A percentile compares a stretch with the other conserved stretches of the same genome.
Conservation (phyloP, 2,888 invertebrate species). For the Zygaena filipendulae region DNA sequence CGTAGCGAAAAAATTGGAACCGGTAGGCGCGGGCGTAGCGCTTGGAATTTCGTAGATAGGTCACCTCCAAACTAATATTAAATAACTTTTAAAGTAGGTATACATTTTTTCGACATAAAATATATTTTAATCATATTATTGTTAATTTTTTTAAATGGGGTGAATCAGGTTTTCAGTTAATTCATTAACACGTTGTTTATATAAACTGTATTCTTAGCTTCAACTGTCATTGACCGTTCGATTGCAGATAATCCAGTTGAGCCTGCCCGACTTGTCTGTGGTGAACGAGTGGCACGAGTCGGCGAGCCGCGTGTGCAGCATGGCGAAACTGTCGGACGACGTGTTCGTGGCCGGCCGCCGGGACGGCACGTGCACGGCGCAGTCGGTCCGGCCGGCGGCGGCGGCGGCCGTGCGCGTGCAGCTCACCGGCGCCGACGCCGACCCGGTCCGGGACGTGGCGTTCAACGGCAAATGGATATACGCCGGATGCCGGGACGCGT, state of each 20-base stretch:
- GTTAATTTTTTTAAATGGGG: too few species aligned
- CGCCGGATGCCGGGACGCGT: constrained; percentile 72
- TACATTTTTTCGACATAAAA: too few species aligned
- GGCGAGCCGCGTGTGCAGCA: constrained; percentile 64
- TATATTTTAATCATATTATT: too few species aligned
- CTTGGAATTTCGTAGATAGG: too few species aligned
- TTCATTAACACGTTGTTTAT: too few species aligned
- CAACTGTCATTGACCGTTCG: too few species aligned
- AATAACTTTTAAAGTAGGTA: too few species aligned
- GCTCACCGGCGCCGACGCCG: constrained; percentile 77
- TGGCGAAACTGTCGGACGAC: constrained; percentile 50
- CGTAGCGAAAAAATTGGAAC: too few species aligned
- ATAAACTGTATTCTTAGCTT: too few species aligned
- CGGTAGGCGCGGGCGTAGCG: too few species aligned
- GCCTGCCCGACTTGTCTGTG: constrained; percentile 32
- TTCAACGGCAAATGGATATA: constrained; percentile 71
- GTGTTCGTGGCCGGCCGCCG: constrained; percentile 69
- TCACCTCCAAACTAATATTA: too few species aligned
- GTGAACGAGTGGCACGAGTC: constrained; percentile 61
- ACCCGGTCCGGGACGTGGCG: constrained; percentile 73
- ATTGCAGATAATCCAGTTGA: constrained; percentile 43
- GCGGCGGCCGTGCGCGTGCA: constrained; percentile 45
- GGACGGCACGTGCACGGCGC: constrained; percentile 72
- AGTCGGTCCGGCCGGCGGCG: constrained; percentile 47
- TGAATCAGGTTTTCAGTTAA: too few species aligned